Base-by-base conservation (phyloP, 2,797 vertebrate genomes). In the Sebastes kiyomatsui region DNA sequence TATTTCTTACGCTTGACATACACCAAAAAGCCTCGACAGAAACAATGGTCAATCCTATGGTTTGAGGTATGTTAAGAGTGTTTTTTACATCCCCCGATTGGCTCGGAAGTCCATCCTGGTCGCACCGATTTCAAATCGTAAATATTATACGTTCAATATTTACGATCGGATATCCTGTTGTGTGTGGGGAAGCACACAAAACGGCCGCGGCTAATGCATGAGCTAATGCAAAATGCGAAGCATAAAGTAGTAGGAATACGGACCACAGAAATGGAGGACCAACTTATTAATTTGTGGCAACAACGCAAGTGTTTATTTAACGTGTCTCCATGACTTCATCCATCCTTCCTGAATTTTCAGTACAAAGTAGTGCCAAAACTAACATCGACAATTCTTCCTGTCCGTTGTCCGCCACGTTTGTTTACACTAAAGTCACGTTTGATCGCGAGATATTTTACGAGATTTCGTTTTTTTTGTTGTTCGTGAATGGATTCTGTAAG, bases 361-460 rank as follows among this genome's bases (percentile, higher is more conserved):
- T 52, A 52, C 46, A 52, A 52, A 52, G 46, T 52, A 20, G 46
- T 9, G 46, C 46, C 46, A 52, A n/a, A 52, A 52, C 18, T 52
- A 52, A 20, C 7, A 49, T 49, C 42, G 42, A 7, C 0, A 49
- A 49, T 49, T 49, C 42, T 49, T 20, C 42, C 1, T 49, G 42
- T 49, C 16, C 42, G 0, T 49, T 0, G 3, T 42, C 38, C 0
- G 14, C 13, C 6, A 16, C 0, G 38, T 49, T 46, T 18, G 42
- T 46, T 20, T 18, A 46, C 16, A 46, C 42, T 46, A 18, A 7
- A 20, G 42, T 46, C 3, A 46, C 42, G 16, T 46, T 46, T 46
- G 1, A 46, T 2, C 1, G 7, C 0, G 6, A 46, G 42, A 46
- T 18, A 46, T 0, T 46, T 46, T 46, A 46, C 42, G 16, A 8